Evolutionary conservation across 2,888 invertebrate genomes (phyloP).

Genomic region (Temnothorax unifasciatus): DNA sequence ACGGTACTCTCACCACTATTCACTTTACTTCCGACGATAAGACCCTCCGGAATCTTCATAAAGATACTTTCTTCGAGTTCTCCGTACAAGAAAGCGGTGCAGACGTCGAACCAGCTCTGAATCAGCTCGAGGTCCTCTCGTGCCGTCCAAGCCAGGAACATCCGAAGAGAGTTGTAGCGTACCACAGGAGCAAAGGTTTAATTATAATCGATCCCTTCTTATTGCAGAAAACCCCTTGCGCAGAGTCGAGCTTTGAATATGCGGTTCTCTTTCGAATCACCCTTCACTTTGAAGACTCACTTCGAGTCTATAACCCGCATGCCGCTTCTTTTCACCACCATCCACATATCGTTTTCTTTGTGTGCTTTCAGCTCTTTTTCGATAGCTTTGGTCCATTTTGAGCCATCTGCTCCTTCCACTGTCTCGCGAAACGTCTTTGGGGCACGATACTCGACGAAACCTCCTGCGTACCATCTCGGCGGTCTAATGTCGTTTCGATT

Average conservation of each 20-base stretch:
- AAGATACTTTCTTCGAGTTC: constrained; percentile 69
- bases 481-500: too few species aligned
- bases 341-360: not conserved
- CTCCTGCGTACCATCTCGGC: not conserved
- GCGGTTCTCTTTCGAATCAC: too few species aligned
- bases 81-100: constrained; percentile 72
- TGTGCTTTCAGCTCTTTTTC: not conserved
- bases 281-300: not conserved
- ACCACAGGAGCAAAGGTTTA: not conserved
- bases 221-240: too few species aligned
- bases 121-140: constrained; percentile 65
- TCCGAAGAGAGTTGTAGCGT: constrained; percentile 69
- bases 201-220: too few species aligned
- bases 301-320: not conserved
- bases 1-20: constrained; percentile 51
- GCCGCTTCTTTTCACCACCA: not conserved
- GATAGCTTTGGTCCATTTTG: not conserved
- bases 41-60: constrained; percentile 76
- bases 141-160: constrained; percentile 68
- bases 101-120: constrained; percentile 68
- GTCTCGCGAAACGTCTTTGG: not conserved
- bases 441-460: not conserved
- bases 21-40: not conserved
- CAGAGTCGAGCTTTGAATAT: too few species aligned
- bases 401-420: not conserved